Evolutionary conservation across 2,888 invertebrate species (phyloP).

Genomic region (Sinodicranocentrus sp.): DNA sequence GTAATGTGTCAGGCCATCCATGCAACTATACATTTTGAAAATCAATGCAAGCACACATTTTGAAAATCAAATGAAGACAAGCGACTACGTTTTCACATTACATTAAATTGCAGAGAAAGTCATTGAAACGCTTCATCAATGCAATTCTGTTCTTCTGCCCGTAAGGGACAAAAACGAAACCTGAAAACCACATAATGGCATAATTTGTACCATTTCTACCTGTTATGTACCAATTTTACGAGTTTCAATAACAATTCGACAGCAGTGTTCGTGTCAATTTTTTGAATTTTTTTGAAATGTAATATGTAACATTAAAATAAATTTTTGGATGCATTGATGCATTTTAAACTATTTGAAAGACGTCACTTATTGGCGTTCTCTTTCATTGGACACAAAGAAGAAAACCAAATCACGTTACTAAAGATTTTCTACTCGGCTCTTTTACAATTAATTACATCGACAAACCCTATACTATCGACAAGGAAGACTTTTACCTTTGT

Average conservation of each 20-base stretch:
- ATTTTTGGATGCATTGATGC: constrained; percentile 26
- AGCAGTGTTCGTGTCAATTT: background rate
- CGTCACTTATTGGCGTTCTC: background rate
- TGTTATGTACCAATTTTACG: constrained; percentile 10
- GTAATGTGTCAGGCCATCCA: background rate
- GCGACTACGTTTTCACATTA: constrained; percentile 40
- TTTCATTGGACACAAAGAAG: background rate
- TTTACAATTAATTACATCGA: background rate
- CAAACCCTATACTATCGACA: background rate
- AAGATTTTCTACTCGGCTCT: background rate
- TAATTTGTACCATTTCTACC: constrained; percentile 41
- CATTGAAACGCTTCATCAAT: constrained; percentile 27
- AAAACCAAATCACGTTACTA: background rate
- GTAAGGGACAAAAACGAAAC: constrained; percentile 52
- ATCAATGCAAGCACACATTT: constrained; percentile 20
- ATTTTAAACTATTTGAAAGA: background rate
- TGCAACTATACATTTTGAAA: constrained; percentile 8
- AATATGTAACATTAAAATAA: constrained; percentile 18
- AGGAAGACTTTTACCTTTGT: constrained; percentile 30
- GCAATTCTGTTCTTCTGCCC: constrained; percentile 47
- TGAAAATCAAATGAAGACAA: constrained; percentile 23
- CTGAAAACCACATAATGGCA: constrained; percentile 41
- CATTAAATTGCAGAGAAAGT: constrained; percentile 61
- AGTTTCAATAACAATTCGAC: background rate
- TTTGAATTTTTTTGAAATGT: constrained; percentile 25